Evolutionary conservation across 2,888 invertebrate genomes (phyloP).

Genomic region (Rotaria magnacalcarata): DNA sequence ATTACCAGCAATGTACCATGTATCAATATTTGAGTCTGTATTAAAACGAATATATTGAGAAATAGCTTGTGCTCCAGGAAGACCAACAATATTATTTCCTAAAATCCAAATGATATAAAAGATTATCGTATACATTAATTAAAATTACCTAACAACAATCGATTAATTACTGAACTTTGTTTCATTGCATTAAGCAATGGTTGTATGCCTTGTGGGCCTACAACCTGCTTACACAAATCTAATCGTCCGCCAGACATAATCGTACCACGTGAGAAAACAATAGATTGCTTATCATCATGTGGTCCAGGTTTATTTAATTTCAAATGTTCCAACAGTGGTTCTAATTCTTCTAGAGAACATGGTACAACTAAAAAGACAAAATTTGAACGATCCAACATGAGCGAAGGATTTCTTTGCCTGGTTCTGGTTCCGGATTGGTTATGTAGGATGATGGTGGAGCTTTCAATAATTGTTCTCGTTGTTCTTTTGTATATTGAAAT

Average conservation of each 20-base stretch:
- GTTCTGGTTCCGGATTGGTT: conserved; percentile 40
- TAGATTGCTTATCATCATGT: neutral
- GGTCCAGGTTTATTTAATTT: conserved; percentile 6
- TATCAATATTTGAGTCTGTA: neutral
- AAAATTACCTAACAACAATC: neutral
- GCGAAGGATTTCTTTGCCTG: neutral
- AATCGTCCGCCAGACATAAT: conserved; percentile 38
- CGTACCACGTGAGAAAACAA: conserved; percentile 36
- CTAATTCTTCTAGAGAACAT: conserved; percentile 31
- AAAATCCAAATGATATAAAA: neutral
- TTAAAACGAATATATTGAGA: conserved; percentile 38
- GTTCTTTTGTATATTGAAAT: too few species aligned
- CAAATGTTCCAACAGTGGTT: conserved; percentile 39
- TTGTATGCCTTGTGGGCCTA: conserved; percentile 39
- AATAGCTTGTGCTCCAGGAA: conserved; percentile 28
- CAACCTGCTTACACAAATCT: conserved; percentile 43
- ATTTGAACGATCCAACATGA: too few species aligned
- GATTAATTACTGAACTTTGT: conserved; percentile 26
- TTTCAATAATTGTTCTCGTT: conserved; percentile 1
- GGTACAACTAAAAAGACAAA: too few species aligned
- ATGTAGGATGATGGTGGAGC: conserved; percentile 31
- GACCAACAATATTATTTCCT: conserved; percentile 43
- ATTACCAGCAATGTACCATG: conserved; percentile 45
- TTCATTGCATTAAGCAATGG: conserved; percentile 31
- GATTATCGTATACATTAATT: too few species aligned